phyloP scores from a whole-genome alignment of 2,888 invertebrate species.

The Timandra comae region DNA sequence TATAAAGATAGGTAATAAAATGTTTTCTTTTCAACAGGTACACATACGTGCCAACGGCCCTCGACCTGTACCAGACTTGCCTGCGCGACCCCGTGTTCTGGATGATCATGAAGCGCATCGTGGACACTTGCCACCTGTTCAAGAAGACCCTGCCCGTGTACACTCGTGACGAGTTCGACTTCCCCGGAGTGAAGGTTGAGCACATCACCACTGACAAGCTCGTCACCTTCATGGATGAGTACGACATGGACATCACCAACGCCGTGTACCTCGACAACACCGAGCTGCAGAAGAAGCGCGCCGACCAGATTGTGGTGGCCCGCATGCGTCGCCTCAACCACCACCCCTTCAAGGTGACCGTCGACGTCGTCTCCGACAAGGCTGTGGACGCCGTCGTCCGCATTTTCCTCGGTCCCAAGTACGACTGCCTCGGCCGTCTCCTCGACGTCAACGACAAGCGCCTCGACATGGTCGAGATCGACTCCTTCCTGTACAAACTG shows the following conservation, averaged over 20 bases:
- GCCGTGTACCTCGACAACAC: conserved; percentile 69
- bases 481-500: conserved; percentile 78
- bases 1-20: not conserved
- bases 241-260: conserved; percentile 80
- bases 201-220: conserved; percentile 79
- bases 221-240: conserved; percentile 82
- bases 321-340: conserved; percentile 81
- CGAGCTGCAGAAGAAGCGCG: conserved; percentile 66
- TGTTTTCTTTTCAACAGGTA: conserved; percentile 36
- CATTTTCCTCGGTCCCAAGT: conserved; percentile 83
- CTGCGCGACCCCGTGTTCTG: conserved; percentile 85
- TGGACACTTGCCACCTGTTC: conserved; percentile 75
- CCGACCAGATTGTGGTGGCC: conserved; percentile 69
- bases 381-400: conserved; percentile 79
- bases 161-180: conserved; percentile 76
- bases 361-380: conserved; percentile 76
- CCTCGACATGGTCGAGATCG: conserved; percentile 63
- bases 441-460: conserved; percentile 68
- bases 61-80: conserved; percentile 80
- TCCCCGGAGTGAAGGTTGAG: conserved; percentile 80
- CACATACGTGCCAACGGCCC: conserved; percentile 75
- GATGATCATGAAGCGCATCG: conserved; percentile 79
- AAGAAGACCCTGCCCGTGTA: conserved; percentile 78
- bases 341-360: conserved; percentile 78
- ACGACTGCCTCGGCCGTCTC: conserved; percentile 78